Base-by-base conservation (phyloP, 2,113 vertebrate genomes). In the Acanthochromis polyacanthus region DNA sequence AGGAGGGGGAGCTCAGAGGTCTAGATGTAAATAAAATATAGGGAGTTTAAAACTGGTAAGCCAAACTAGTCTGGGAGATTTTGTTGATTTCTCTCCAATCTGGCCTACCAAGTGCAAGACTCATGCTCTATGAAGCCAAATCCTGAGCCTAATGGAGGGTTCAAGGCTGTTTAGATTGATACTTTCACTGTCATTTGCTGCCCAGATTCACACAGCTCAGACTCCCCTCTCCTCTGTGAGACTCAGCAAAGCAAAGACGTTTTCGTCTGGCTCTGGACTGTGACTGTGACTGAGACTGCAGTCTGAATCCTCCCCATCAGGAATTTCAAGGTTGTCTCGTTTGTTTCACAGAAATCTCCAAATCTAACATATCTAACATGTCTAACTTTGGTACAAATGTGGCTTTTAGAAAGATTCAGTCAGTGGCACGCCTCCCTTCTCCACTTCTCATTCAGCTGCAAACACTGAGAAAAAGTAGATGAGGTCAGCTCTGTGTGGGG, bases 311-410 rank as follows among this genome's bases (percentile, higher is more conserved):
- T 92, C 82, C 81, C 85, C 14, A 3, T 22, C 55, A 66, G 76
- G 80, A 86, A 88, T 73, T 32, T 88, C 81, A 92, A 88, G 88
- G 87, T 65, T 65, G 70, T 71, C 60, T 30, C 16, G 20, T 60
- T 64, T 53, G 48, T 66, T 52, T 61, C 51, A 36, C 77, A 73
- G 5, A 43, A 25, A 25, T 2, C 25, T 25, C 25, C 25, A n/a
- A n/a, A n/a, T n/a, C n/a, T n/a, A n/a, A n/a, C n/a, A n/a, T n/a
- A n/a, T n/a, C n/a, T n/a, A n/a, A n/a, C n/a, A 25, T 25, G 3
- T 25, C 25, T 25, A 25, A 25, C 25, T 25, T 74, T 65, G 84
- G 65, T 65, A 61, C 71, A 82, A 73, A 60, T 81, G 78, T 76
- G 9, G 14, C 68, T 60, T 28, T 7, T 11, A 61, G 50, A 78